Evolutionary conservation across 2,113 vertebrate species (phyloP).

Genomic region (Sorex fumeus): DNA sequence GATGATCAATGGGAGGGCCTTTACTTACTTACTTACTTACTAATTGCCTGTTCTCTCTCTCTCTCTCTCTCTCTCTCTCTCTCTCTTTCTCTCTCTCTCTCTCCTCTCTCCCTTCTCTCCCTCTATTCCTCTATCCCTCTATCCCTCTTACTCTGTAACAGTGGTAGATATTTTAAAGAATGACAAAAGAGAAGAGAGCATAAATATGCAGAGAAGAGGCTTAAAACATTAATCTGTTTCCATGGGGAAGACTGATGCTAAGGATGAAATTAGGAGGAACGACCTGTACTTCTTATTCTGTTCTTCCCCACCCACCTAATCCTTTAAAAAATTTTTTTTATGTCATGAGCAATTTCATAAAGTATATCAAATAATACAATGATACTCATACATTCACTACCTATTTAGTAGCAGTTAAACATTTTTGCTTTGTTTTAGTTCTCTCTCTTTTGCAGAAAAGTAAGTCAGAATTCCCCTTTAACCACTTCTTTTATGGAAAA

Average conservation of each 20-base stretch:
- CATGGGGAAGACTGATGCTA: neutral
- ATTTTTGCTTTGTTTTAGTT: conserved; percentile 15
- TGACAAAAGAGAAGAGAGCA: neutral
- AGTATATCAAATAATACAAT: neutral
- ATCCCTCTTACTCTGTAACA: neutral
- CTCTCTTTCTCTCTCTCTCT: no score
- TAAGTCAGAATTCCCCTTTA: conserved; percentile 25
- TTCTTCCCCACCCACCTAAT: neutral
- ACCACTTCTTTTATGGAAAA: neutral
- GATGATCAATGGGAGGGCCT: no score
- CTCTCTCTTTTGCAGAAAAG: conserved; percentile 26
- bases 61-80: no score
- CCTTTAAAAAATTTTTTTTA: neutral
- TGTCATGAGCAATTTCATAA: neutral
- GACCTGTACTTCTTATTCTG: neutral
- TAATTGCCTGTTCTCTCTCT: neutral
- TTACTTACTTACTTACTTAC: no score
- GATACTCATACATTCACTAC: neutral
- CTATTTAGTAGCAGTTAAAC: neutral
- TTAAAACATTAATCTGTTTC: neutral
- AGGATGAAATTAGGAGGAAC: conserved; percentile 35
- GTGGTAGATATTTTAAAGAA: neutral
- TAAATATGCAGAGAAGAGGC: neutral
- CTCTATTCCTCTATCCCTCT: no score
- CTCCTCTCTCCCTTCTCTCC: no score